These are phyloP conservation scores for Heliconius cydno DNA, from an alignment of 2,888 invertebrate species.

Conservation along the genomic window DNA sequence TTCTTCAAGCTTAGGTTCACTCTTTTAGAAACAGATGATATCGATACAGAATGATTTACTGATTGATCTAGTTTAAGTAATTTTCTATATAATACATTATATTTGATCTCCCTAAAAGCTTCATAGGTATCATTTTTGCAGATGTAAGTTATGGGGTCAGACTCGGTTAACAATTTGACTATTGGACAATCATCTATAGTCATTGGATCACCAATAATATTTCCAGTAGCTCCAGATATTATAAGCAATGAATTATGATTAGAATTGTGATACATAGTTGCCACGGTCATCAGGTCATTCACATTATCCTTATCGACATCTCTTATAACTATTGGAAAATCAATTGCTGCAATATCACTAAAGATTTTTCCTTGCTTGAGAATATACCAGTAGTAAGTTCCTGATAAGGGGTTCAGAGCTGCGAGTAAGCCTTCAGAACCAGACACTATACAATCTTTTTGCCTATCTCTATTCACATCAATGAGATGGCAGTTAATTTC, in stretches of 20 bases:
- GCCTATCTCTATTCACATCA: slow-evolving; percentile 88
- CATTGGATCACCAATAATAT: slow-evolving; percentile 85
- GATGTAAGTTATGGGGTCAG: slow-evolving; percentile 81
- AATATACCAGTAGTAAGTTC: slow-evolving; percentile 83
- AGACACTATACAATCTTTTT: slow-evolving; percentile 89
- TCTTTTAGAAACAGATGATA: slow-evolving; percentile 73
- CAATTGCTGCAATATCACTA: slow-evolving; percentile 83
- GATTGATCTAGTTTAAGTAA: slow-evolving; percentile 65
- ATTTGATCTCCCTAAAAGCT: slow-evolving; percentile 74
- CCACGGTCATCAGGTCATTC: slow-evolving; percentile 86
- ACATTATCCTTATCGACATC: slow-evolving; percentile 89
- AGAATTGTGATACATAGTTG: slow-evolving; percentile 76
- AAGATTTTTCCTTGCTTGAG: slow-evolving; percentile 81
- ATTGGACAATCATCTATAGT: slow-evolving; percentile 83
- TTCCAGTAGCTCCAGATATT: slow-evolving; percentile 88
- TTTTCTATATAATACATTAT: slow-evolving; percentile 65
- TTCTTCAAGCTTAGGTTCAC: slow-evolving; percentile 82
- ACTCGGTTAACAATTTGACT: slow-evolving; percentile 82
- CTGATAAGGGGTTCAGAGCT: slow-evolving; percentile 80
- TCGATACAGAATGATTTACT: slow-evolving; percentile 58
- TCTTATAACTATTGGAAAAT: slow-evolving; percentile 88
- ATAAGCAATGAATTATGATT: slow-evolving; percentile 86
- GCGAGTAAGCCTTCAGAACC: slow-evolving; percentile 86
- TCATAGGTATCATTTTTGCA: slow-evolving; percentile 85
- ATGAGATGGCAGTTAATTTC: slow-evolving; percentile 89